A percentile compares a stretch with the other conserved stretches of the same genome.
phyloP scores from a whole-genome alignment of 2,888 invertebrate genomes.

The Aricia artaxerxes region DNA sequence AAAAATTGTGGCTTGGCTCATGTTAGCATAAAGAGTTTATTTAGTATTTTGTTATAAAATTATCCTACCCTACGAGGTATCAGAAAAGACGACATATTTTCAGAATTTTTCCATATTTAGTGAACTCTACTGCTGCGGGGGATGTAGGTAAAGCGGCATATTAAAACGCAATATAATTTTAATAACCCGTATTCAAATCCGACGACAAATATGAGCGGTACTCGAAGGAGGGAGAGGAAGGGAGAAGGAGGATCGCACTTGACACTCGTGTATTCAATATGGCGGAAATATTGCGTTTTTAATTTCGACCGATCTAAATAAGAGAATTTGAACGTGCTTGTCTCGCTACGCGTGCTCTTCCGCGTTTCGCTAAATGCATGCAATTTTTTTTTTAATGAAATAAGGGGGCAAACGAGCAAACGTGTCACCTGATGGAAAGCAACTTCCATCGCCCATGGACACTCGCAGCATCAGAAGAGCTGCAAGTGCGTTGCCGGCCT shows the following conservation, averaged over 20 bases:
- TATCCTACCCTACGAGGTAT: neutral
- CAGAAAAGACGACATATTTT: neutral
- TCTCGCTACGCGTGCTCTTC: slow-evolving; percentile 1
- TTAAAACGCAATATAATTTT: slow-evolving; percentile 12
- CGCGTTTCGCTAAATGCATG: neutral
- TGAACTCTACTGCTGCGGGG: neutral
- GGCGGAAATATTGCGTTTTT: slow-evolving; percentile 24
- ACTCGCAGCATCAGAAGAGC: too few species aligned
- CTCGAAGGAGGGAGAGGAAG: slow-evolving; percentile 13
- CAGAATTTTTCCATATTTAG: neutral
- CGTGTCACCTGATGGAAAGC: too few species aligned
- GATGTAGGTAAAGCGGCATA: neutral
- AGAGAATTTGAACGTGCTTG: neutral
- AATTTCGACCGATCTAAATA: slow-evolving; percentile 16
- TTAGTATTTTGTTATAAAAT: neutral
- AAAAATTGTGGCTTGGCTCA: neutral
- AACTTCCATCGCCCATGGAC: too few species aligned
- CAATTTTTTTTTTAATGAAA: too few species aligned
- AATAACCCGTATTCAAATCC: slow-evolving; percentile 24
- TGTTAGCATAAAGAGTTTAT: neutral
- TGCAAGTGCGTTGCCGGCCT: too few species aligned
- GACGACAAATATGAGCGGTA: slow-evolving; percentile 13
- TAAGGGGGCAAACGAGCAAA: too few species aligned
- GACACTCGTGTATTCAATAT: slow-evolving; percentile 20
- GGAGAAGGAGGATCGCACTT: slow-evolving; percentile 19